Evolutionary conservation across 1,140 invertebrate genomes (phyloP).

Genomic region (Leptinotarsa lineolata): DNA sequence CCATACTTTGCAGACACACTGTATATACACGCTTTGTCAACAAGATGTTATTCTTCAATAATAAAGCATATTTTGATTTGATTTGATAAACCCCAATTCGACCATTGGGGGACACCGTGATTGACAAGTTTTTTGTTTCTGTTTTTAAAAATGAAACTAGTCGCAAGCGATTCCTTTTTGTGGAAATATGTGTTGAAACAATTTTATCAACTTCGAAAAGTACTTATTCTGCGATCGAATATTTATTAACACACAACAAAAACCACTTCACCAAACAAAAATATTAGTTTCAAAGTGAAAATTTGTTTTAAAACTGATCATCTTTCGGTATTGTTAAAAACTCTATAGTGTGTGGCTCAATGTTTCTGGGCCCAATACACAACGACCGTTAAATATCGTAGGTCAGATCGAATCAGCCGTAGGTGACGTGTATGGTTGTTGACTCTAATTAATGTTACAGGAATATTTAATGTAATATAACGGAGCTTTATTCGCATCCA

Average conservation of each 20-base stretch:
- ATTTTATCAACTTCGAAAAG: neutral
- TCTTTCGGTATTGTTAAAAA: neutral
- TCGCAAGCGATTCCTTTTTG: too few relatives aligned
- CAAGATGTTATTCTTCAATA: too few relatives aligned
- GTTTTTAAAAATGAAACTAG: too few relatives aligned
- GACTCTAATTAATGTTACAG: neutral
- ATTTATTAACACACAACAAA: neutral
- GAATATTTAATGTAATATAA: slow-evolving; percentile 1
- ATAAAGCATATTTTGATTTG: too few relatives aligned
- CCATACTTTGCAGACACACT: too few relatives aligned
- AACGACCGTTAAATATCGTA: neutral
- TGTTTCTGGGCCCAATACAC: neutral
- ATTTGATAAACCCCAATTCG: too few relatives aligned
- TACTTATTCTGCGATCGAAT: neutral
- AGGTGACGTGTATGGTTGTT: neutral
- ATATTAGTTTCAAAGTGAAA: neutral
- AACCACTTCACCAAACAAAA: neutral
- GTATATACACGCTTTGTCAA: too few relatives aligned
- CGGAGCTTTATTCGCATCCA: neutral
- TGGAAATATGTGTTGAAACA: too few relatives aligned
- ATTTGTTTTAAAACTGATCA: neutral
- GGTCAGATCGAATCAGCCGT: neutral
- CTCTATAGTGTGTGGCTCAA: neutral
- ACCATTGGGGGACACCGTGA: too few relatives aligned
- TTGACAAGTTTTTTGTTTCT: too few relatives aligned